A percentile compares a stretch with the other conserved stretches of the same genome.
Conservation (phyloP, 2,888 invertebrate genomes). For the Tenthredo mesomela region DNA sequence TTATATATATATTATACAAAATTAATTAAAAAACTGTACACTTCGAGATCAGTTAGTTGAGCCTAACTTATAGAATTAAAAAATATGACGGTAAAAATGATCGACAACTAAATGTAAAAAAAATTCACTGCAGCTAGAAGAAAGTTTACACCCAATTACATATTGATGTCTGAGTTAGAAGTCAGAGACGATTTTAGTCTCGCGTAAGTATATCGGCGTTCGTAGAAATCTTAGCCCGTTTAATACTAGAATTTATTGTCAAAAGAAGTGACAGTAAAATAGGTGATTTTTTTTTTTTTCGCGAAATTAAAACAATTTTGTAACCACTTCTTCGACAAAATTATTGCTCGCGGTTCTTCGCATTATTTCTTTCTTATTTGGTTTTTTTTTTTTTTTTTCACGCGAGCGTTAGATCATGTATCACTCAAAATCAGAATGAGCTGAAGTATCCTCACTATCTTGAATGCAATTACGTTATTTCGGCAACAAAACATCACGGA, state of each 20-base stretch:
- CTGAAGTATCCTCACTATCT: not conserved
- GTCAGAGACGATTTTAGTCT: not conserved
- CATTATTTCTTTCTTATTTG: not conserved
- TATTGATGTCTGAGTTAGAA: not conserved
- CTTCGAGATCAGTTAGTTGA: constrained; percentile 34
- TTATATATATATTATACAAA: not conserved
- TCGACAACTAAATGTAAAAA: not conserved
- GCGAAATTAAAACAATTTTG: not conserved
- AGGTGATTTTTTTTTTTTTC: not conserved
- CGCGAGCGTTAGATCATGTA: not conserved
- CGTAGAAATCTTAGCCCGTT: not conserved
- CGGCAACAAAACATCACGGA: constrained; percentile 1
- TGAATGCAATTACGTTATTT: constrained; percentile 19
- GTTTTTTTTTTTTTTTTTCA: not conserved
- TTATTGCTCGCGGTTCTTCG: not conserved
- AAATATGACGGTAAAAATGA: not conserved
- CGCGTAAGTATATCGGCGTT: not conserved
- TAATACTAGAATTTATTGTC: constrained; percentile 34
- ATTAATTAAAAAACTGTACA: constrained; percentile 32
- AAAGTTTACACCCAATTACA: not conserved
- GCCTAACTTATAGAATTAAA: not conserved
- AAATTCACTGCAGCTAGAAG: not conserved
- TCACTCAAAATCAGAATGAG: not conserved
- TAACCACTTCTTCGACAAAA: not conserved
- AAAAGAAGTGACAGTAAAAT: constrained; percentile 9